phyloP scores from a whole-genome alignment of 2,113 vertebrate genomes.

The Odontophorus gujanensis region DNA sequence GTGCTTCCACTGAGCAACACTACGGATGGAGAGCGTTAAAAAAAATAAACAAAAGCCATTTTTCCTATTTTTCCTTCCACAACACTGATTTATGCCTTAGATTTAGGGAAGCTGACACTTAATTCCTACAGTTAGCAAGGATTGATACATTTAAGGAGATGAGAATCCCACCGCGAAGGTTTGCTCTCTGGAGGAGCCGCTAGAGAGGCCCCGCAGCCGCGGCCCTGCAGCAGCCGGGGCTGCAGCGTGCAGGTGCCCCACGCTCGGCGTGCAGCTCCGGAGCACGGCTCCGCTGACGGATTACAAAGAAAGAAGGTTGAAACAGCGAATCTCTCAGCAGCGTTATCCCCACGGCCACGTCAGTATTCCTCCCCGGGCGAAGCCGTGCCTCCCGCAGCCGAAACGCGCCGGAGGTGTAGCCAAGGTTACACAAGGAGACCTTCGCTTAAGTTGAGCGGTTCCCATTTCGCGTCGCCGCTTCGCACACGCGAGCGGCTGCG shows the following conservation, averaged over 20 bases:
- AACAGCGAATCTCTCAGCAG: background rate
- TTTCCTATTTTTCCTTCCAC: background rate
- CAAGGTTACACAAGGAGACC: constrained; percentile 75
- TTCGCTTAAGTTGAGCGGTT: constrained; percentile 42
- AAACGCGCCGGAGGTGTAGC: background rate
- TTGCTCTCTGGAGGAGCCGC: constrained; percentile 63
- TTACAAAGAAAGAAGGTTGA: background rate
- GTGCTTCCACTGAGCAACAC: background rate
- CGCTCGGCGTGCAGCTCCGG: too few relatives aligned
- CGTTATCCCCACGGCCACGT: background rate
- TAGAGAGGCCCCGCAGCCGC: constrained; percentile 43
- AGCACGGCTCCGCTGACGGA: background rate
- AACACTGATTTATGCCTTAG: background rate
- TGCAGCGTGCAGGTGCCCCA: background rate
- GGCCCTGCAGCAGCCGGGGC: background rate
- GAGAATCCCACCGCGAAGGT: constrained; percentile 62
- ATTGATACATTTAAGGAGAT: background rate
- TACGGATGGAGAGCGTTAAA: background rate
- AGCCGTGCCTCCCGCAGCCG: background rate
- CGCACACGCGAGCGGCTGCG: background rate
- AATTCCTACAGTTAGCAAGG: background rate
- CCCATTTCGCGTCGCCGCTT: background rate
- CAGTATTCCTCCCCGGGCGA: background rate
- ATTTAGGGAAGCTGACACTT: constrained; percentile 36
- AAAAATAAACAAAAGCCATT: background rate